Evolutionary conservation across 23 tunicate genomes (phyloP).

Genomic region (Corella eumyota): DNA sequence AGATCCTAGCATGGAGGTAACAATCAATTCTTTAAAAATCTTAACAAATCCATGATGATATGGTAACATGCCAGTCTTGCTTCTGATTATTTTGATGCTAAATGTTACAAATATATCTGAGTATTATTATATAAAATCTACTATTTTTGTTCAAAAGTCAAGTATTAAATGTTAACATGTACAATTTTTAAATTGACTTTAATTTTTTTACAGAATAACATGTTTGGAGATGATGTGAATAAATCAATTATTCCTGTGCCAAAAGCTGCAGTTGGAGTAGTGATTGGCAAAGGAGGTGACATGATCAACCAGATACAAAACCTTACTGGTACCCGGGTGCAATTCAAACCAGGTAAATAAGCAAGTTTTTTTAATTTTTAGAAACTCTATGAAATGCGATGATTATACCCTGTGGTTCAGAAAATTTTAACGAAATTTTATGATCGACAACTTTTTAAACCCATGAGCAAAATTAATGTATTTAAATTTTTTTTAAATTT

Average conservation of each 20-base stretch:
- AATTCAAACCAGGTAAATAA: slow-evolving; percentile 85
- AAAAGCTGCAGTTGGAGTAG: slow-evolving; percentile 98
- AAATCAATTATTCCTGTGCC: slow-evolving; percentile 62
- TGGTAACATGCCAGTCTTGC: slow-evolving; percentile 32
- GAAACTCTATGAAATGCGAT: slow-evolving; percentile 6
- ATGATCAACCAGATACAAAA: slow-evolving; percentile 95
- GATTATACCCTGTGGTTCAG: slow-evolving; percentile 45
- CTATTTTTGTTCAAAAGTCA: no score
- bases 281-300: slow-evolving; percentile 98
- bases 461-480: no score
- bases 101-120: neutral
- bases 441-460: no score
- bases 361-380: slow-evolving; percentile 1
- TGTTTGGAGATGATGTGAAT: slow-evolving; percentile 45
- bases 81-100: slow-evolving; percentile 26
- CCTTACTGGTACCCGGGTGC: slow-evolving; percentile 81
- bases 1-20: slow-evolving; percentile 13
- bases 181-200: no score
- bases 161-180: no score
- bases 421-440: slow-evolving; percentile 13
- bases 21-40: no score
- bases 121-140: no score
- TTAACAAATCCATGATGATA: no score
- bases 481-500: no score
- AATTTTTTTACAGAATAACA: slow-evolving; percentile 1